Percentiles rank a stretch among this genome's conserved stretches.
These are phyloP conservation scores for Chloromyia formosa DNA, from an alignment of 2,888 invertebrate species.

Conservation along the genomic window DNA sequence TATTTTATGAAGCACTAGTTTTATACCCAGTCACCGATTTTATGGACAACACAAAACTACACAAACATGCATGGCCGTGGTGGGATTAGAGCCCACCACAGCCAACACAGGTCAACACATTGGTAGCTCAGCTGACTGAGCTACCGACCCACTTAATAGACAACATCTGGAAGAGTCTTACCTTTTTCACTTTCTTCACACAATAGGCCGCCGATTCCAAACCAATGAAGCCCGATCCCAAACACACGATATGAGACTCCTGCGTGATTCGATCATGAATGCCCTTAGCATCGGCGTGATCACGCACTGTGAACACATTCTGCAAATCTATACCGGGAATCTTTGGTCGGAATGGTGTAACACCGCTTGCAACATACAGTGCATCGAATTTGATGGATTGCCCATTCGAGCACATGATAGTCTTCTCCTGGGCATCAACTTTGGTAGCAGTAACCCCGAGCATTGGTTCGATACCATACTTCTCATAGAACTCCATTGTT, in stretches of 20 bases:
- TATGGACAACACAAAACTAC: too few species aligned
- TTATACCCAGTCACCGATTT: too few species aligned
- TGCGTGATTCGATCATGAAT: constrained; percentile 70
- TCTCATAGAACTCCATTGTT: constrained; percentile 76
- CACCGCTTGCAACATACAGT: constrained; percentile 86
- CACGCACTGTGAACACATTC: constrained; percentile 79
- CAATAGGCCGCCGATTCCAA: constrained; percentile 89
- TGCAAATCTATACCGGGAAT: constrained; percentile 75
- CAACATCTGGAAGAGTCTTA: constrained; percentile 47
- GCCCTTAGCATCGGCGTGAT: constrained; percentile 75
- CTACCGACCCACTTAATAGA: too few species aligned
- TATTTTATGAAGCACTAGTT: too few species aligned
- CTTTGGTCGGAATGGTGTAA: constrained; percentile 72
- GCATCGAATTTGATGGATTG: constrained; percentile 75
- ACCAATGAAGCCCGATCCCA: constrained; percentile 93
- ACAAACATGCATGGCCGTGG: too few species aligned
- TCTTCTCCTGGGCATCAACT: constrained; percentile 72
- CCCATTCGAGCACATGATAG: constrained; percentile 74
- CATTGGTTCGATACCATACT: constrained; percentile 78
- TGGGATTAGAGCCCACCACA: too few species aligned
- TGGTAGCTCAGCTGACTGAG: too few species aligned
- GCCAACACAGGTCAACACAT: too few species aligned
- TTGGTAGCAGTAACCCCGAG: constrained; percentile 74
- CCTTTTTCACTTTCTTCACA: constrained; percentile 76
- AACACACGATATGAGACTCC: constrained; percentile 81